Evolutionary conservation across 2,888 invertebrate species (phyloP), one percentile per base, ranked within the genome.

Genomic region (Noctua janthina): DNA sequence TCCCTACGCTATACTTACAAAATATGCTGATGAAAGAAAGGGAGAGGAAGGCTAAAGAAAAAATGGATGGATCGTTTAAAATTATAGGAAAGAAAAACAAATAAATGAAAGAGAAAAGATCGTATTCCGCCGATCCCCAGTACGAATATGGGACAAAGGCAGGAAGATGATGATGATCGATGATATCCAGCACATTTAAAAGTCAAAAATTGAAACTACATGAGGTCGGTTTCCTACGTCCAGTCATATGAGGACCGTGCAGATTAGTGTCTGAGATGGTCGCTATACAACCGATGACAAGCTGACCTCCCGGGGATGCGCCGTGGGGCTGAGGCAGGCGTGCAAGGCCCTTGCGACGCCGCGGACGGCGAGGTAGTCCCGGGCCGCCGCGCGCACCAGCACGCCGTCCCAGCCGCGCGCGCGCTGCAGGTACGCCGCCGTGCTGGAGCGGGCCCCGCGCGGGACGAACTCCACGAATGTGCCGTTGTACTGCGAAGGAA

Each of bases 261-360:
- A 29, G 13, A 23, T 23, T 23, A 23, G 4, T n/a, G 62, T 15
- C 54, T 8, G 54, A 54, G 54, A 2, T 54, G 20, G 20, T 15
- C 7, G 51, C 3, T 15, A 15, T 5, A 49, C 15, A 15, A 49
- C 4, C 4, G 59, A 1, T 62, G 0, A 5, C 11, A 43, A 29
- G 29, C 68, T 67, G 97, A 84, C 98, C 97, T 98, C 98, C 94
- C 98, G 97, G 39, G 98, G 98, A 92, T 98, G 98, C 67, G 97
- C 97, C 76, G 98, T 98, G 51, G 98, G 98, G 92, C 98, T 98
- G 81, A 99, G 97, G 88, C 99, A 99, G 76, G 98, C 98, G 92
- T 98, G 98, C 86, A 98, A 88, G 1, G 97, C 90, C 96, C 98
- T 88, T 94, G 97, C 88, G 95, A 86, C 83, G 1, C 93, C 94